Percentiles rank a stretch among this genome's conserved stretches.
Conservation (phyloP, 2,797 vertebrate genomes). For the Pteropus rufus region DNA sequence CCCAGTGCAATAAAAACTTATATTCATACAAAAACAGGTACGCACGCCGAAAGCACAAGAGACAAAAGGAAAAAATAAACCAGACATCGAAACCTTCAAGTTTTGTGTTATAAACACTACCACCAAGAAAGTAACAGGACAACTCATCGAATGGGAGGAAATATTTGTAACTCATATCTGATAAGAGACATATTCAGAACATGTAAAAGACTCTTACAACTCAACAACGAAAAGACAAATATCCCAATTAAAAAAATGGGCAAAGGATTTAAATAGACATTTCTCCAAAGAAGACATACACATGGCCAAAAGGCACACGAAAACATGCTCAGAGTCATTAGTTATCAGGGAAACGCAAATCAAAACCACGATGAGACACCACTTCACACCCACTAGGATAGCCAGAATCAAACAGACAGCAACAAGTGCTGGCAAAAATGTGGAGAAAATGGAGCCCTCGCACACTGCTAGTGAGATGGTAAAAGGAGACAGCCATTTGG, state of each 20-base stretch:
- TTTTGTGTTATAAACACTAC: background rate
- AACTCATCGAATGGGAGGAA: background rate
- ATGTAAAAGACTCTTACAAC: background rate
- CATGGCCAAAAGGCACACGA: background rate
- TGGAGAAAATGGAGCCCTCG: background rate
- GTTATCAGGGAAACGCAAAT: background rate
- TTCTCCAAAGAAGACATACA: background rate
- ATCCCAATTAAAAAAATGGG: background rate
- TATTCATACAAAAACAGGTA: background rate
- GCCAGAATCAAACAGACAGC: background rate
- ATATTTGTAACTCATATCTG: background rate
- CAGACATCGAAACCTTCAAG: background rate
- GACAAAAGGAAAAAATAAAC: background rate
- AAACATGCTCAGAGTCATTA: background rate
- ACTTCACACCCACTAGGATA: background rate
- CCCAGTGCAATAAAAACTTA: background rate
- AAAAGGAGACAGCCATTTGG: accelerated
- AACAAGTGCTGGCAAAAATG: background rate
- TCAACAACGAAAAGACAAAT: background rate
- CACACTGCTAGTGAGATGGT: accelerated
- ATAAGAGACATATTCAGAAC: background rate
- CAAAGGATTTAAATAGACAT: background rate
- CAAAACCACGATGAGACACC: background rate
- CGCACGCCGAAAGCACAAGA: no score
- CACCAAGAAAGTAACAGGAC: background rate